phyloP scores from a whole-genome alignment of 2,888 invertebrate genomes.

The Volucella zonaria region DNA sequence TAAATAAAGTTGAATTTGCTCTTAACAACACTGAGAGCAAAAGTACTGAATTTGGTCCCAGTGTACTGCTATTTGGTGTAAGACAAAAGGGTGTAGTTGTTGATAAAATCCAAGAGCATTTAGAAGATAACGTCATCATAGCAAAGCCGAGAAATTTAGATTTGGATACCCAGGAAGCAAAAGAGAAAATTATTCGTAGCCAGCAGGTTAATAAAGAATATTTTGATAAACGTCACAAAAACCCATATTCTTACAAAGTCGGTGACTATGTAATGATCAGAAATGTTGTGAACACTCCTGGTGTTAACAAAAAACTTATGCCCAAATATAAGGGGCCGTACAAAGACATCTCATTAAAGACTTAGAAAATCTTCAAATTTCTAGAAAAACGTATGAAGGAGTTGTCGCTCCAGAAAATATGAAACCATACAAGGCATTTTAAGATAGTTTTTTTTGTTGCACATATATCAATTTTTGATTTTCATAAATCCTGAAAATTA shows the following conservation, averaged over 20 bases:
- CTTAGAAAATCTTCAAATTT: conserved; percentile 74
- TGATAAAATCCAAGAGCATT: conserved; percentile 67
- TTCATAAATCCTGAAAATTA: no score
- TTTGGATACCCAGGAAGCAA: conserved; percentile 15
- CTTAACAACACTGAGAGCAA: conserved; percentile 60
- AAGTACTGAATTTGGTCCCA: conserved; percentile 74
- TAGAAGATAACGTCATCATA: conserved; percentile 11
- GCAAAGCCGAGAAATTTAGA: conserved; percentile 36
- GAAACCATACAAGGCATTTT: conserved; percentile 24
- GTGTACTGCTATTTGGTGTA: conserved; percentile 65
- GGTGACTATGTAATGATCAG: conserved; percentile 71
- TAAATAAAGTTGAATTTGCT: conserved; percentile 32
- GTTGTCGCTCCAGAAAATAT: conserved; percentile 38
- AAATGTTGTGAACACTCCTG: conserved; percentile 73
- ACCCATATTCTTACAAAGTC: conserved; percentile 49
- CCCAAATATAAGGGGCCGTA: conserved; percentile 75
- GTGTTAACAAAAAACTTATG: conserved; percentile 70
- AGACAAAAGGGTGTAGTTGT: conserved; percentile 74
- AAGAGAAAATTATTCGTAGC: conserved; percentile 63
- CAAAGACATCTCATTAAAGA: conserved; percentile 69
- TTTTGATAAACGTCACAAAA: conserved; percentile 66
- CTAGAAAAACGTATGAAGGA: conserved; percentile 63
- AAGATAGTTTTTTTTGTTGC: neutral
- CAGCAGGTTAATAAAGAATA: conserved; percentile 74
- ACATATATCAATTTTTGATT: neutral